Evolutionary conservation across 2,888 invertebrate genomes (phyloP), one percentile per base, ranked within the genome.

Genomic region (Conomelus anceps): DNA sequence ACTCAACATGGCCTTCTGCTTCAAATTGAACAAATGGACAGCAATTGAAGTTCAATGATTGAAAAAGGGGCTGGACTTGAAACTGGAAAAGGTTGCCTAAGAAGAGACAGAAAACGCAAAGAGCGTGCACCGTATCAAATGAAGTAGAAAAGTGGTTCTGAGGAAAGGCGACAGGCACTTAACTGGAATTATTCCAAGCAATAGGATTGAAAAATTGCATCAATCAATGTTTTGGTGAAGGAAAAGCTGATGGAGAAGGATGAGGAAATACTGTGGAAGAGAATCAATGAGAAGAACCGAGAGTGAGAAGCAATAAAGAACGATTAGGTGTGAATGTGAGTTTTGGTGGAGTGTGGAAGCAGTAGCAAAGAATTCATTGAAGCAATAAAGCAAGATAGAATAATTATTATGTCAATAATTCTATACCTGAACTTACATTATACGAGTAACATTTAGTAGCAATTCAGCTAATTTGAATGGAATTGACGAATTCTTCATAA

Each of bases 171-270:
- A 6, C 34, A n/a, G 63, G 63, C 63, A 63, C 63, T 63, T 63
- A 63, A n/a, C n/a, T n/a, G 63, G 88, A 88, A 88, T 88, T 84
- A 88, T 88, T 88, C 85, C 88, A 85, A 88, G 88, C 88, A 85
- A 85, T 88, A 84, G 85, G 88, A 85, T 88, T 85, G 88, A 29
- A 88, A 88, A 88, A 88, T 88, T 88, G 88, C 88, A 85, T 88
- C 88, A 88, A 88, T 88, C 88, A 88, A 22, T 85, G 84, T 26
- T 84, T 84, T 86, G 86, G n/a, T 22, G 24, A 22, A 22, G 23
- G n/a, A 63, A 63, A 63, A n/a, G 1, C 17, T 22, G 24, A 22
- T 1, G 23, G n/a, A 63, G n/a, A 63, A n/a, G 1, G 26, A 26
- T 26, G 11, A 26, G 26, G 26, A 26, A 26, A 26, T 26, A 26